Percentiles rank a stretch among this genome's conserved stretches.
These are phyloP conservation scores for Acanthurus leucopareius DNA, from an alignment of 2,797 vertebrate genomes.

Conservation along the genomic window DNA sequence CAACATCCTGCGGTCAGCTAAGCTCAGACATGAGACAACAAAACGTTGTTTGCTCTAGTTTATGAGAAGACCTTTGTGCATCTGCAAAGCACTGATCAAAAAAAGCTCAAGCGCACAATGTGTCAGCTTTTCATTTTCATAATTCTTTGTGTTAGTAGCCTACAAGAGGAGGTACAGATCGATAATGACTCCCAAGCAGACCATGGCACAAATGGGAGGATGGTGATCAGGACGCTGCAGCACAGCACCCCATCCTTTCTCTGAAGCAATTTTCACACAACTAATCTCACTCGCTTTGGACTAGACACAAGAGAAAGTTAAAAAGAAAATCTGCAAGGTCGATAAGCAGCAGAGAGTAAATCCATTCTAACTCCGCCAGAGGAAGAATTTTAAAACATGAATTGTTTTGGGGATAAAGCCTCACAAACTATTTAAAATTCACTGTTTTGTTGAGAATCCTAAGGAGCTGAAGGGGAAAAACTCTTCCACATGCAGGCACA, in stretches of 20 bases:
- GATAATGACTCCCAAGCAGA: conserved; percentile 64
- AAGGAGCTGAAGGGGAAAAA: conserved; percentile 13
- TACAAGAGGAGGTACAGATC: conserved; percentile 53
- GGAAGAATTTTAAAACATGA: conserved; percentile 55
- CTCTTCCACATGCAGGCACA: conserved; percentile 2
- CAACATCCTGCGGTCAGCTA: conserved; percentile 58
- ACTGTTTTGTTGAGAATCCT: conserved; percentile 36
- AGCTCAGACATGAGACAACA: conserved; percentile 60
- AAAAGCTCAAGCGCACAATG: conserved; percentile 58
- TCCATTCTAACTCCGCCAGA: conserved; percentile 58
- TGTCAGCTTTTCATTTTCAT: conserved; percentile 75
- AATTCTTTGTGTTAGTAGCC: conserved; percentile 70
- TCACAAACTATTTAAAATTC: conserved; percentile 47
- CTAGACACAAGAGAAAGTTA: conserved; percentile 59
- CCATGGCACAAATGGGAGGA: conserved; percentile 36
- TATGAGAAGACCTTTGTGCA: conserved; percentile 62
- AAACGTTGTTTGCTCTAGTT: conserved; percentile 68
- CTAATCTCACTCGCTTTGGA: conserved; percentile 67
- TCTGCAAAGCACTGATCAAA: conserved; percentile 73
- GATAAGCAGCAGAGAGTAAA: conserved; percentile 68
- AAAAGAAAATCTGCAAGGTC: conserved; percentile 73
- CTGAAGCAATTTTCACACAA: conserved; percentile 61
- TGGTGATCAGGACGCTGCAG: conserved; percentile 50
- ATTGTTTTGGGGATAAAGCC: conserved; percentile 54
- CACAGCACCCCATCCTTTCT: conserved; percentile 48